Base-by-base conservation (phyloP, 2,888 invertebrate species). In the Leucoptera coffeella region DNA sequence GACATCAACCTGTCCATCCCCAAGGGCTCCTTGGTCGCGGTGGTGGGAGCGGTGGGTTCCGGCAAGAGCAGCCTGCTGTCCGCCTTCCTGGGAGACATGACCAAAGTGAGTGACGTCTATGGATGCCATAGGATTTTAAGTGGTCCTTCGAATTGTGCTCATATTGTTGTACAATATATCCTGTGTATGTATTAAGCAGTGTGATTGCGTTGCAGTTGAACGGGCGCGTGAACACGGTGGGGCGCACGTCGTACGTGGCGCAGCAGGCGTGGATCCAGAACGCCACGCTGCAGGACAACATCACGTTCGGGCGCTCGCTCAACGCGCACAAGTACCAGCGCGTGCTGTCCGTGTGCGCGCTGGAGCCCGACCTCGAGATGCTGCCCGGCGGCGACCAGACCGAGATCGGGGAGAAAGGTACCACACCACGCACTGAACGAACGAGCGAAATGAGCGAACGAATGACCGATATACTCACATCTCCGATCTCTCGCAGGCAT, bases 261-360 rank as follows among this genome's bases (percentile, higher is more conserved):
- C 94, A 95, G 46, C 92, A 93, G 59, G 93, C 96, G 1, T 97
- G 97, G 97, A 96, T 97, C 30, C 96, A 96, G 59, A 97, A 97
- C 62, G 87, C 89, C 3, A 92, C 94, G 0, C 61, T 97, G 14
- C 80, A 84, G 42, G 87, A 95, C 45, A 97, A 97, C 57, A 90
- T 99, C 35, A 47, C 93, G 14, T 99, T 97, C 59, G 93, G 93
- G 9, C 81, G 82, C 35, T 43, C 74, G 0, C 73, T 80, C 25
- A 80, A 92, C 43, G 76, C 79, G 30, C 65, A 65, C 29, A 64
- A 75, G 23, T 96, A 96, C 51, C 75, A 85, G 36, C 75, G 78
- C 29, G 82, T 94, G 1, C 76, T 99, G 20, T 85, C 87, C 33
- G 86, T 91, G 1, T 97, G 96, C 55, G 95, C 95, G 2, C 72